A percentile compares a stretch with the other conserved stretches of the same genome.
Evolutionary conservation across 2,113 vertebrate genomes (phyloP).

Genomic region (Bostrychus sinensis): DNA sequence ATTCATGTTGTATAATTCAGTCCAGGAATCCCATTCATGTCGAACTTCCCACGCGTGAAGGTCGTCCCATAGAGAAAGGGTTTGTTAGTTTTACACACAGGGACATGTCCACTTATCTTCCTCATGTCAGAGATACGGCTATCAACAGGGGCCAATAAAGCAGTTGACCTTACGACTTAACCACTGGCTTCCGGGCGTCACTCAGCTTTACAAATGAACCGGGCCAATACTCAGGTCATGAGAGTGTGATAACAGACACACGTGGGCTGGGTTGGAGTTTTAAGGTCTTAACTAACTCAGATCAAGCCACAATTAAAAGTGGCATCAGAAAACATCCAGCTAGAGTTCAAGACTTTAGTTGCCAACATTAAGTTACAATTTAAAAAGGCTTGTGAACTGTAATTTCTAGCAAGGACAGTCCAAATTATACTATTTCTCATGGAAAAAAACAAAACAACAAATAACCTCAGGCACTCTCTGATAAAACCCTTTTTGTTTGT

Average conservation of each 20-base stretch:
- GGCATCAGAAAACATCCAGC: too few species aligned
- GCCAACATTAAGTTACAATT: too few species aligned
- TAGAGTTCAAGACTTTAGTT: too few species aligned
- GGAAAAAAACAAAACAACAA: too few species aligned
- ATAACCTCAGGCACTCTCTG: too few species aligned
- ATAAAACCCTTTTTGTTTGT: too few species aligned
- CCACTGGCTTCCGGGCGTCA: slow-evolving; percentile 15
- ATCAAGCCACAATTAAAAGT: background rate
- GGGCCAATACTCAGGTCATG: slow-evolving; percentile 20
- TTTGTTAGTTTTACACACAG: background rate
- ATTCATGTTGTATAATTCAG: background rate
- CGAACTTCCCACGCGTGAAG: background rate
- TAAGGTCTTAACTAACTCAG: background rate
- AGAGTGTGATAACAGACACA: background rate
- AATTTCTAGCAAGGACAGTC: too few species aligned
- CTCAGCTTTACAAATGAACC: background rate
- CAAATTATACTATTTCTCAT: too few species aligned
- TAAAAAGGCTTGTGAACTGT: too few species aligned
- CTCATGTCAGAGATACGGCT: slow-evolving; percentile 4
- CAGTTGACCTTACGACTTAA: slow-evolving; percentile 11
- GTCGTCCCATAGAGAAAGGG: background rate
- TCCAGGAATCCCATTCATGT: slow-evolving; percentile 10
- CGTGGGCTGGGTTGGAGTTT: background rate
- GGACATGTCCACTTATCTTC: slow-evolving; percentile 20
- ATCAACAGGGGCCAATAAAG: slow-evolving; percentile 52